phyloP scores from a whole-genome alignment of 2,797 vertebrate genomes.

The Oreochromis grahami region DNA sequence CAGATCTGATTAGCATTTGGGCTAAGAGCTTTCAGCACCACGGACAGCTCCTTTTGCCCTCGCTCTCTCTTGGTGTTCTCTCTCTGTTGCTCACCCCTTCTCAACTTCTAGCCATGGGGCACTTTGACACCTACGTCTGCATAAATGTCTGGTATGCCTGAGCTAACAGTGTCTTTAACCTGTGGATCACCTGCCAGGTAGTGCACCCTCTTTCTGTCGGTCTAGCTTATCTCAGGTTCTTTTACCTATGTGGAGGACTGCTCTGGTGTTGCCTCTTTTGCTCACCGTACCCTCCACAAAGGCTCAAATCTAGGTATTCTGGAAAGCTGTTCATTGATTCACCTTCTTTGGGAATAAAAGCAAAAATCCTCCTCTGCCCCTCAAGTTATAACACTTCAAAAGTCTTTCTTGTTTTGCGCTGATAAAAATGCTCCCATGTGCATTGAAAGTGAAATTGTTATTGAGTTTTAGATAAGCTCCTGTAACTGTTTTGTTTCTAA shows the following conservation, averaged over 20 bases:
- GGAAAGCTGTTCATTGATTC: neutral
- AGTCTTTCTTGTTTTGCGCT: neutral
- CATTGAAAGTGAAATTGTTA: neutral
- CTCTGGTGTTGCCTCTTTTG: neutral
- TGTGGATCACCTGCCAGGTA: constrained; percentile 22
- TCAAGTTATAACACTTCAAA: neutral
- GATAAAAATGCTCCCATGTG: neutral
- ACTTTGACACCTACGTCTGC: constrained; percentile 10
- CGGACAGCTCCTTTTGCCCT: constrained; percentile 42
- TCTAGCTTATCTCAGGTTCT: constrained; percentile 3
- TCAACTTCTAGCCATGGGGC: constrained; percentile 18
- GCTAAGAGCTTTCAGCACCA: constrained; percentile 50
- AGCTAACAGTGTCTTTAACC: constrained; percentile 36
- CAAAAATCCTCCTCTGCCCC: neutral
- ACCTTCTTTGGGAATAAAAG: neutral
- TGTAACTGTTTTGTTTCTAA: neutral
- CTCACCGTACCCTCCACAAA: neutral
- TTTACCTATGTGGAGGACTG: neutral
- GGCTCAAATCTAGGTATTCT: neutral
- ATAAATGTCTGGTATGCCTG: constrained; percentile 37
- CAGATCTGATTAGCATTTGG: constrained; percentile 25
- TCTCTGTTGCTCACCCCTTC: neutral
- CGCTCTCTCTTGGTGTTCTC: neutral
- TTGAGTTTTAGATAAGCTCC: neutral
- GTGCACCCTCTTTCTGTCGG: neutral